A percentile compares a stretch with the other conserved stretches of the same genome.
Evolutionary conservation across 2,888 invertebrate species (phyloP).

Genomic region (Drepanosiphum platanoidis): DNA sequence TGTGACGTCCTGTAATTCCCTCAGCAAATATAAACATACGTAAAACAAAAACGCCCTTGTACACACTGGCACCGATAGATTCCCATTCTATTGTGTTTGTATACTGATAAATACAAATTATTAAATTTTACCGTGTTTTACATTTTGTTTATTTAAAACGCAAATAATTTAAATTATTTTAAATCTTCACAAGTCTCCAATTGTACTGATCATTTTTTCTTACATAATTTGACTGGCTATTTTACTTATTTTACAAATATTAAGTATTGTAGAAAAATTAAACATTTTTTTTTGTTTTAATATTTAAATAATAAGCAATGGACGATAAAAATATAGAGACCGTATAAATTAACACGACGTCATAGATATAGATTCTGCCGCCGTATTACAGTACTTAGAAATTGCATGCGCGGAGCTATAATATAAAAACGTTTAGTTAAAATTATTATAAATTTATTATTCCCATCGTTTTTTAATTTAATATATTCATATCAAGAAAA

Average conservation of each 20-base stretch:
- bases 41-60: slow-evolving; percentile 46
- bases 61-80: slow-evolving; percentile 38
- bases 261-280: not conserved
- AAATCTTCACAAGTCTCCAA: not conserved
- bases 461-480: too few species aligned
- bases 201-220: not conserved
- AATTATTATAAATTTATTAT: too few species aligned
- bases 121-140: not conserved
- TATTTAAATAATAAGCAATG: not conserved
- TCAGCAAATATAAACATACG: slow-evolving; percentile 11
- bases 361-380: not conserved
- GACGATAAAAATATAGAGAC: too few species aligned
- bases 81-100: not conserved
- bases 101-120: slow-evolving; percentile 18
- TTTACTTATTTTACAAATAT: not conserved
- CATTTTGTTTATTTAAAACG: slow-evolving; percentile 5
- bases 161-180: slow-evolving; percentile 1
- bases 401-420: not conserved
- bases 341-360: too few species aligned
- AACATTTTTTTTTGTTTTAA: not conserved
- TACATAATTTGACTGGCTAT: too few species aligned
- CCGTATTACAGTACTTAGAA: not conserved
- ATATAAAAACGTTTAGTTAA: not conserved
- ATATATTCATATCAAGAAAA: too few species aligned
- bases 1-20: slow-evolving; percentile 10